These are phyloP conservation scores for Esperia sulphurella DNA, from an alignment of 2,888 invertebrate species.

Conservation along the genomic window DNA sequence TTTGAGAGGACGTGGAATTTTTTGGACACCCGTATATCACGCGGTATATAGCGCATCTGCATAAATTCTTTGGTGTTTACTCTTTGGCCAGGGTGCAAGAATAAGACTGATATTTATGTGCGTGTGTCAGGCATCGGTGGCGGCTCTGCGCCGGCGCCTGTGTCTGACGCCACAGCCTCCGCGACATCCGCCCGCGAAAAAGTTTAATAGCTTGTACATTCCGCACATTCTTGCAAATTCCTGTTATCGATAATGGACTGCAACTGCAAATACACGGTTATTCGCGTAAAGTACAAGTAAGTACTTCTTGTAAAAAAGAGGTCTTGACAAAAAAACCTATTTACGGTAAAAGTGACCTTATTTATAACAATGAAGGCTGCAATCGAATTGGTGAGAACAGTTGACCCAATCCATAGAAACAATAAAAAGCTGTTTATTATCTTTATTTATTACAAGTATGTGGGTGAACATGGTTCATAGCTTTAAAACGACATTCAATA, in stretches of 20 bases:
- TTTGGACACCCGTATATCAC: conserved; percentile 11
- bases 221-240: conserved; percentile 49
- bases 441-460: background rate
- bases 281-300: background rate
- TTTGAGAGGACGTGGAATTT: conserved; percentile 34
- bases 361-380: no score
- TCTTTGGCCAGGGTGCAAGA: conserved; percentile 29
- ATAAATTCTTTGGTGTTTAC: conserved; percentile 26
- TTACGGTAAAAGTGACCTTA: no score
- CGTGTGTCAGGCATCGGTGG: conserved; percentile 26
- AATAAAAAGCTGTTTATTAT: no score
- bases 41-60: conserved; percentile 9
- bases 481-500: conserved; percentile 2
- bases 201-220: conserved; percentile 63
- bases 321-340: no score
- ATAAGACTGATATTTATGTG: conserved; percentile 30
- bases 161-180: conserved; percentile 40
- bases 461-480: background rate
- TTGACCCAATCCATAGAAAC: no score
- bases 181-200: conserved; percentile 35
- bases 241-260: conserved; percentile 45
- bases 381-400: no score
- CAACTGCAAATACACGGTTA: conserved; percentile 11
- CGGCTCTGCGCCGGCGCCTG: conserved; percentile 44
- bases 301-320: no score